These are phyloP conservation scores for Tanytarsus gracilentus DNA, from an alignment of 2,888 invertebrate species.

Conservation along the genomic window DNA sequence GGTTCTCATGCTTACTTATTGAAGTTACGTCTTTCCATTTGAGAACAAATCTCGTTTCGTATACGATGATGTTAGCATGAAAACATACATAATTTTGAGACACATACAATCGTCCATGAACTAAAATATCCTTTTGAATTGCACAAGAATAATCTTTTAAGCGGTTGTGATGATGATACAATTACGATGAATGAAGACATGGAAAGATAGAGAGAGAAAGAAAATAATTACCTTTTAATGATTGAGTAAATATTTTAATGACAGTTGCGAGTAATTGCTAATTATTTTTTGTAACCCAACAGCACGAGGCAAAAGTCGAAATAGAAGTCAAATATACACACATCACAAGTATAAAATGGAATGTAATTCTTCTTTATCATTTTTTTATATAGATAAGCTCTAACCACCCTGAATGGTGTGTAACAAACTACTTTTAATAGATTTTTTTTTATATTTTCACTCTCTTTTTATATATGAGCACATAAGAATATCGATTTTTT, in stretches of 20 bases:
- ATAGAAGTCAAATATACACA: too few species aligned
- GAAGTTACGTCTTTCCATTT: constrained; percentile 85
- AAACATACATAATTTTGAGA: constrained; percentile 94
- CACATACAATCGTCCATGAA: constrained; percentile 91
- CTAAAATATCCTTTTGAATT: constrained; percentile 88
- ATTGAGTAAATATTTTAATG: neutral
- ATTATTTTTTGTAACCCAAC: too few species aligned
- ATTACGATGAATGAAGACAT: neutral
- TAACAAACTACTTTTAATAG: neutral
- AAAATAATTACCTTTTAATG: constrained; percentile 2
- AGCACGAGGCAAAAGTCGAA: too few species aligned
- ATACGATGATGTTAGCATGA: constrained; percentile 94
- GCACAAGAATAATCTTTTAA: constrained; percentile 92
- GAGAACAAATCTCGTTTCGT: constrained; percentile 82
- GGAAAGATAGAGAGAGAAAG: constrained; percentile 6
- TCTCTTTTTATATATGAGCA: neutral
- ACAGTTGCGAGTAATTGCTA: too few species aligned
- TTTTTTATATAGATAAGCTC: too few species aligned
- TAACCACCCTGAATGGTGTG: too few species aligned
- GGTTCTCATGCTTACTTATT: constrained; percentile 47
- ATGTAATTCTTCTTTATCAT: too few species aligned
- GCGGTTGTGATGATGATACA: constrained; percentile 31
- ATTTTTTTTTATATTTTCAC: neutral
- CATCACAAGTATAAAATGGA: too few species aligned
- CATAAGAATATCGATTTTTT: neutral